Conservation (phyloP, 2,113 vertebrate species). For the Toxotes chatareus region DNA sequence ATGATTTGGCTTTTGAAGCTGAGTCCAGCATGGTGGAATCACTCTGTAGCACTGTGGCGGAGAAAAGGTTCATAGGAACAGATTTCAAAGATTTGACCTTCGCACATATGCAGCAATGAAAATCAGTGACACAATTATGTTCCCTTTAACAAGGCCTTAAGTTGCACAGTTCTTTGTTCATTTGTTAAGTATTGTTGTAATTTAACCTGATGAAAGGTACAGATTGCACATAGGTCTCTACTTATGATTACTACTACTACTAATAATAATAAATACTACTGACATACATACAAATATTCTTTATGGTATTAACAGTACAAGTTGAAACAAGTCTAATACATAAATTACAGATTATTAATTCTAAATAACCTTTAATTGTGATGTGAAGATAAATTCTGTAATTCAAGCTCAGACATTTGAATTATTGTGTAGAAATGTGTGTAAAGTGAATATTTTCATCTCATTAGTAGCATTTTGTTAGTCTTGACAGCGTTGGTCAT, state of each 20-base stretch:
- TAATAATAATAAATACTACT: background rate
- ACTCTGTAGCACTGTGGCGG: conserved; percentile 86
- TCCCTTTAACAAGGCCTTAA: background rate
- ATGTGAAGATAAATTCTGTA: background rate
- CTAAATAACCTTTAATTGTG: too few species aligned
- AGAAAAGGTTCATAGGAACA: conserved; percentile 31
- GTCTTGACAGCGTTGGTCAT: background rate
- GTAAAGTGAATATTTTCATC: background rate
- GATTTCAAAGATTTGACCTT: background rate
- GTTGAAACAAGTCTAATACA: background rate
- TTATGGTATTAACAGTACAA: background rate
- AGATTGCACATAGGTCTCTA: background rate
- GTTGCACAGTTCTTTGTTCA: background rate
- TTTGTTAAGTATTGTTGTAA: background rate
- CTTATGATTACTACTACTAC: too few species aligned
- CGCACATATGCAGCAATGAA: background rate
- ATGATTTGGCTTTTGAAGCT: conserved; percentile 85
- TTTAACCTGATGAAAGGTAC: conserved; percentile 3
- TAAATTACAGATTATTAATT: background rate
- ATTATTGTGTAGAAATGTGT: background rate
- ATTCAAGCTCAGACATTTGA: background rate
- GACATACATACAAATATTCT: background rate
- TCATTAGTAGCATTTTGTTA: background rate
- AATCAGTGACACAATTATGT: background rate
- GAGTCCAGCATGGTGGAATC: conserved; percentile 85